Percentiles rank a stretch among this genome's conserved stretches.
These are phyloP conservation scores for human (Homo sapiens) DNA, from an alignment of 2,113 vertebrate genomes.

Conservation along the genomic window GRCh38 chr7:99168001-99168500, in stretches of 20 bases:
- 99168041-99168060: no score
- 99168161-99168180: neutral
- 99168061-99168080: no score
- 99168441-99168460: neutral
- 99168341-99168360: neutral
- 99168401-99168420: rapidly evolving
- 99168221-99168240: neutral
- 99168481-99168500: neutral
- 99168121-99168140: neutral
- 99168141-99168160: neutral
- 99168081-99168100: neutral
- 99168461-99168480: neutral
- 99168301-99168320: neutral
- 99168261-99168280: neutral
- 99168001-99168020: no score
- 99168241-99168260: neutral
- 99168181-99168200: neutral
- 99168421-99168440: neutral
- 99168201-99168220: neutral
- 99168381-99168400: neutral
- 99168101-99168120: neutral
- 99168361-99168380: neutral
- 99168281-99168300: neutral
- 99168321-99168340: neutral
- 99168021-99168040: no score